Conservation (phyloP, 1,140 invertebrate genomes). For the Diabrotica undecimpunctata region DNA sequence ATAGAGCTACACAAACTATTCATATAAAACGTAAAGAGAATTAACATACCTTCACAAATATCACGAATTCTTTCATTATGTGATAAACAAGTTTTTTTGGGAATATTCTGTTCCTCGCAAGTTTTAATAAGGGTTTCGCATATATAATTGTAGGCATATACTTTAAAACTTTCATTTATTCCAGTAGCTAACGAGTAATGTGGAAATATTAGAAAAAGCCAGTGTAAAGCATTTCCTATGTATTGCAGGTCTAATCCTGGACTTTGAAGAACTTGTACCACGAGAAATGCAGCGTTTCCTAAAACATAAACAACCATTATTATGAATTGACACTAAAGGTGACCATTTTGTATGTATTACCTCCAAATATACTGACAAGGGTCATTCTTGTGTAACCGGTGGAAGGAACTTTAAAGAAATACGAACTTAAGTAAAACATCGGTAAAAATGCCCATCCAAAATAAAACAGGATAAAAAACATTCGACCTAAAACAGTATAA, state of each 20-base stretch:
- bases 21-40: too few species aligned
- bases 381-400: slow-evolving; percentile 68
- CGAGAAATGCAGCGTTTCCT: slow-evolving; percentile 64
- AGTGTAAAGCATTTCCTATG: slow-evolving; percentile 59
- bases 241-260: slow-evolving; percentile 54
- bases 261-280: slow-evolving; percentile 62
- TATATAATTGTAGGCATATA: slow-evolving; percentile 28
- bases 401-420: slow-evolving; percentile 60
- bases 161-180: slow-evolving; percentile 32
- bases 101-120: background rate
- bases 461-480: slow-evolving; percentile 40
- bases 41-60: background rate
- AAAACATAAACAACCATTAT: slow-evolving; percentile 19
- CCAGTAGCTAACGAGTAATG: slow-evolving; percentile 62
- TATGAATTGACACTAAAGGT: background rate
- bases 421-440: slow-evolving; percentile 60
- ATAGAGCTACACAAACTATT: too few species aligned
- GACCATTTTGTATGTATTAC: slow-evolving; percentile 38
- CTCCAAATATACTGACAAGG: slow-evolving; percentile 65
- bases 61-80: background rate
- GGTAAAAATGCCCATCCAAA: slow-evolving; percentile 52
- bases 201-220: slow-evolving; percentile 65
- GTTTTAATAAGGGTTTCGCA: slow-evolving; percentile 14
- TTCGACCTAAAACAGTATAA: slow-evolving; percentile 36
- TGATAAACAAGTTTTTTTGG: background rate